Conservation (phyloP, 2,888 invertebrate species). For the Phyto melanocephala region DNA sequence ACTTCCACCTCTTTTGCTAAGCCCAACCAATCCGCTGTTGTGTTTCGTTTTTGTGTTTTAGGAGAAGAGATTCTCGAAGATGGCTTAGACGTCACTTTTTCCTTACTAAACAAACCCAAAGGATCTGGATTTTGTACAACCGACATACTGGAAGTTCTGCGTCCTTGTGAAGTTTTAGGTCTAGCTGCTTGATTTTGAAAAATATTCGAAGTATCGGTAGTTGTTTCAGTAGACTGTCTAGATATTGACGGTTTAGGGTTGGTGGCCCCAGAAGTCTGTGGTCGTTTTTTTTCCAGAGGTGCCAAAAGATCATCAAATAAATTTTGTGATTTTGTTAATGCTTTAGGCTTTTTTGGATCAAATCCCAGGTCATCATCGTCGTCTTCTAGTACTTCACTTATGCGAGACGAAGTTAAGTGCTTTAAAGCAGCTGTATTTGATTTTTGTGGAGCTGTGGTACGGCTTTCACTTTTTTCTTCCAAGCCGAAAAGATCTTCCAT, state of each 20-base stretch:
- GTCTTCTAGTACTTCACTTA: conserved; percentile 66
- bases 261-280: conserved; percentile 66
- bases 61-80: conserved; percentile 70
- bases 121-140: conserved; percentile 69
- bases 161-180: conserved; percentile 75
- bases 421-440: conserved; percentile 6
- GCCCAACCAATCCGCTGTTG: conserved; percentile 77
- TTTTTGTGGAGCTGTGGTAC: background rate
- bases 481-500: conserved; percentile 78
- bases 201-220: conserved; percentile 74
- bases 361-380: conserved; percentile 77
- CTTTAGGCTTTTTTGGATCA: conserved; percentile 78
- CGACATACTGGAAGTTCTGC: conserved; percentile 74
- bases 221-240: conserved; percentile 77
- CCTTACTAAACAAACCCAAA: conserved; percentile 70
- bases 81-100: conserved; percentile 68
- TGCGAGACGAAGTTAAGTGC: conserved; percentile 32
- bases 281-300: conserved; percentile 70
- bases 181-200: conserved; percentile 67
- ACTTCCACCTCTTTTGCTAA: conserved; percentile 69
- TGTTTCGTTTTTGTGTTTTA: conserved; percentile 70
- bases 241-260: conserved; percentile 71
- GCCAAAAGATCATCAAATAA: conserved; percentile 75
- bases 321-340: conserved; percentile 69
- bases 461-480: conserved; percentile 71